Base-by-base conservation (phyloP, 2,113 vertebrate species). In the Pelvicachromis taeniatus region DNA sequence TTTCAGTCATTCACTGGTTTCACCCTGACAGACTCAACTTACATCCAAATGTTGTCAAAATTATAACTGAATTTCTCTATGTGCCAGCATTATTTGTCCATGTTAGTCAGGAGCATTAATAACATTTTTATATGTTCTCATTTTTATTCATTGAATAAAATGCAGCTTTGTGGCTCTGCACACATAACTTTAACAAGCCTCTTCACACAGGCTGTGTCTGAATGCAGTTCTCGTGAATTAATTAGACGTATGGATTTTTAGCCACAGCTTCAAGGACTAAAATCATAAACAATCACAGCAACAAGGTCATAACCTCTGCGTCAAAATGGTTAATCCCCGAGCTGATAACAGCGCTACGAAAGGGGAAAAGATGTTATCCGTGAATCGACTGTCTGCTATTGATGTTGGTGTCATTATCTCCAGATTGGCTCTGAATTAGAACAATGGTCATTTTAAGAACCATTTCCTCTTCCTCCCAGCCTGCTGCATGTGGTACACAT, bases 271-370 rank as follows among this genome's bases (percentile, higher is more conserved):
- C 94, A 96, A 97, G 97, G 96, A 96, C 97, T 96, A 96, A 97
- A 97, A 97, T 97, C 96, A 97, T 97, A 97, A 97, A 97, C 95
- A 93, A 85, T 94, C 93, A 94, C 93, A 92, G 85, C 94, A 94
- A 91, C 95, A 96, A 97, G 96, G 96, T 96, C 96, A 96, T 90
- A 95, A 96, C 95, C 96, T 92, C 92, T 77, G 91, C 95, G 94
- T 97, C 95, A 96, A 95, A 96, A 89, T 96, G 95, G 94, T 96
- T 96, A 96, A 97, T 97, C 96, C 85, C 91, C 90, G 89, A 96
- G 91, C 94, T 94, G 93, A 92, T 92, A 88, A 92, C 73, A 65
- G 85, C 85, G 77, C 83, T 87, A 88, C 87, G 21, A 89, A 93
- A 95, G 81, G 78, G 48, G 89, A 92, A 91, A 92, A 92, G 87